Base-by-base conservation (phyloP, 2,797 vertebrate genomes). In the Mus minutoides region DNA sequence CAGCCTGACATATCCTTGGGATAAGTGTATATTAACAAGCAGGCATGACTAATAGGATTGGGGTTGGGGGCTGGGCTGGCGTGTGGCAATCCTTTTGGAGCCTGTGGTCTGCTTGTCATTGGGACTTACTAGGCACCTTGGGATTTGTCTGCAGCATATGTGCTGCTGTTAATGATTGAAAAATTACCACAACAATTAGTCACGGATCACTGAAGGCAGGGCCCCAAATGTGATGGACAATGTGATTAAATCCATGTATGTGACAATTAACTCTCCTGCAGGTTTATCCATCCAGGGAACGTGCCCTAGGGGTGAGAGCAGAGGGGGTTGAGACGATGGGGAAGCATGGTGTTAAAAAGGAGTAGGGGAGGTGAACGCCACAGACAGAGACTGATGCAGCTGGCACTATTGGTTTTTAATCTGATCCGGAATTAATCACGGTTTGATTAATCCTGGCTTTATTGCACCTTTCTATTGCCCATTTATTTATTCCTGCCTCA, bases 211-310 rank as follows among this genome's bases (percentile, higher is more conserved):
- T 98, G 98, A 98, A 98, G 98, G 98, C 98, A 98, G 97, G 98
- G 98, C 97, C 98, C 98, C 96, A 56, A 98, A 98, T 97, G 91
- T 98, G 97, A 97, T 92, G 98, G 98, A 98, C 99, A 99, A 99
- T 99, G 98, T 99, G 99, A 99, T 99, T 99, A 99, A 99, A 99
- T 97, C 99, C 99, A 88, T 99, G 99, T 99, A 99, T 99, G 99
- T 98, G 99, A 99, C 99, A 99, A 99, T 99, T 99, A 99, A 99
- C 99, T 98, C 98, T 98, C 98, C 98, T 98, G 98, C 98, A 97
- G 98, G 99, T 99, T 98, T 98, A 97, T 98, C 98, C 98, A 98
- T 98, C 58, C 96, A 56, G 96, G 98, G 98, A 98, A 95, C 82
- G 93, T 97, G 92, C 94, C 97, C 97, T 95, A 8, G 85, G 98